A percentile compares a stretch with the other conserved stretches of the same genome.
phyloP scores from a whole-genome alignment of 2,797 vertebrate species.

The Sarcoramphus papa region DNA sequence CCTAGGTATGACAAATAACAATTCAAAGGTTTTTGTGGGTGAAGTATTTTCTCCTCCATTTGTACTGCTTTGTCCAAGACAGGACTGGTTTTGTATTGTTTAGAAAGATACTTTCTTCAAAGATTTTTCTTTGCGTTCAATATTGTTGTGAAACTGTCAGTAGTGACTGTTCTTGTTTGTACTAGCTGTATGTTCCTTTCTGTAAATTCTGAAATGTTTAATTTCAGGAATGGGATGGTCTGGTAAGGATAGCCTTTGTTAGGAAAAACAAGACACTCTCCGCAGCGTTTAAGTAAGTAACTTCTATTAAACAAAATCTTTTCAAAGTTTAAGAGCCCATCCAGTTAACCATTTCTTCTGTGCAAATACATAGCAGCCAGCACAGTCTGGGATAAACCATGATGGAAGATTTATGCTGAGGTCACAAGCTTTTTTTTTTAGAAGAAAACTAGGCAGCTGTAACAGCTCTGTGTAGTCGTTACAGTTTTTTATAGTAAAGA shows the following conservation, averaged over 20 bases:
- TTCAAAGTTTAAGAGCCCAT: background rate
- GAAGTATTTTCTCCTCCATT: background rate
- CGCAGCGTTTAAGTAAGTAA: conserved; percentile 93
- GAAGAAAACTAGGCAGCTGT: background rate
- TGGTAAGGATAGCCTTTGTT: conserved; percentile 95
- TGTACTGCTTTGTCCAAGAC: background rate
- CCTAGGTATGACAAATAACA: background rate
- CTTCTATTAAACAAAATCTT: background rate
- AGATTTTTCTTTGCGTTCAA: background rate
- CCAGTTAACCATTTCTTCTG: background rate
- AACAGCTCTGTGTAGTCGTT: rapidly evolving
- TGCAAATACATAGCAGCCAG: background rate
- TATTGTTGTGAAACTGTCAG: background rate
- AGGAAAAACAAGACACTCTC: conserved; percentile 97
- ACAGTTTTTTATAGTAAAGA: background rate
- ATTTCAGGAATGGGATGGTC: conserved; percentile 94
- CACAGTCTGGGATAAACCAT: background rate
- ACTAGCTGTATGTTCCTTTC: background rate
- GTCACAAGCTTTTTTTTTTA: background rate
- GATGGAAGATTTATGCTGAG: background rate
- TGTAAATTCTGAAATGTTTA: background rate
- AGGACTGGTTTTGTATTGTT: background rate
- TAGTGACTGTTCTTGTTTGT: background rate
- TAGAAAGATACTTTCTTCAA: background rate
- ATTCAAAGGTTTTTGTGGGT: background rate